Percentiles rank a stretch among this genome's conserved stretches.
Evolutionary conservation across 2,797 vertebrate genomes (phyloP).

Genomic region (Leptodactylus fallax): DNA sequence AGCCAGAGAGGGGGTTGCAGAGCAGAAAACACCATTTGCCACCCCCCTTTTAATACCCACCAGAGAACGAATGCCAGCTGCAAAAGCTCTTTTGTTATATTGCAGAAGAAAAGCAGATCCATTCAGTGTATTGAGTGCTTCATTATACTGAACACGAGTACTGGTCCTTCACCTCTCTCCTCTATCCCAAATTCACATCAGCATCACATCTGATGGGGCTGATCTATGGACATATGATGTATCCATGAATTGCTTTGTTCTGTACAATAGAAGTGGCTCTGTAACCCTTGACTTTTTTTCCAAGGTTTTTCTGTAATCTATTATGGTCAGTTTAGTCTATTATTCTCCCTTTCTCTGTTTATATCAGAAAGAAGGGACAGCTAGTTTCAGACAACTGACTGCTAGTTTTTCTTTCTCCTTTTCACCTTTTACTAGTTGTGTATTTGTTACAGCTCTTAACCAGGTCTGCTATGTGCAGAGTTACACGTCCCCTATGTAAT

Average conservation of each 20-base stretch:
- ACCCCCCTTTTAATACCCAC: constrained; percentile 52
- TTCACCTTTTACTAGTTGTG: constrained; percentile 35
- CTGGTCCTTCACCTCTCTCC: constrained; percentile 16
- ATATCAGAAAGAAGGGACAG: not conserved
- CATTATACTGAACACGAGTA: not conserved
- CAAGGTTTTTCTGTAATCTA: constrained; percentile 26
- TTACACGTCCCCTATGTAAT: not conserved
- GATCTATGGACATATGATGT: not conserved
- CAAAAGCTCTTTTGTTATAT: constrained; percentile 60
- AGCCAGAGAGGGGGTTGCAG: constrained; percentile 30
- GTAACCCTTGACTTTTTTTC: not conserved
- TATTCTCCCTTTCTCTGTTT: not conserved
- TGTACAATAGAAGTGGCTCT: not conserved
- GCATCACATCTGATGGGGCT: not conserved
- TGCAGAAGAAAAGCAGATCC: constrained; percentile 49
- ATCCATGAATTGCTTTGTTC: constrained; percentile 30
- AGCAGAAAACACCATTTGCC: constrained; percentile 38
- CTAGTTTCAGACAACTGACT: not conserved
- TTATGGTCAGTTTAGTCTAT: constrained; percentile 24
- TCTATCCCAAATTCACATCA: constrained; percentile 1
- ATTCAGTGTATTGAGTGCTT: constrained; percentile 3
- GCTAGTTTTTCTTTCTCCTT: not conserved
- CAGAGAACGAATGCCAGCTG: constrained; percentile 58
- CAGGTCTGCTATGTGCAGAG: not conserved
- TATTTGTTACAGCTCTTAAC: not conserved